These are phyloP conservation scores for Eristalinus sepulchralis DNA, from an alignment of 2,888 invertebrate species.

Conservation along the genomic window DNA sequence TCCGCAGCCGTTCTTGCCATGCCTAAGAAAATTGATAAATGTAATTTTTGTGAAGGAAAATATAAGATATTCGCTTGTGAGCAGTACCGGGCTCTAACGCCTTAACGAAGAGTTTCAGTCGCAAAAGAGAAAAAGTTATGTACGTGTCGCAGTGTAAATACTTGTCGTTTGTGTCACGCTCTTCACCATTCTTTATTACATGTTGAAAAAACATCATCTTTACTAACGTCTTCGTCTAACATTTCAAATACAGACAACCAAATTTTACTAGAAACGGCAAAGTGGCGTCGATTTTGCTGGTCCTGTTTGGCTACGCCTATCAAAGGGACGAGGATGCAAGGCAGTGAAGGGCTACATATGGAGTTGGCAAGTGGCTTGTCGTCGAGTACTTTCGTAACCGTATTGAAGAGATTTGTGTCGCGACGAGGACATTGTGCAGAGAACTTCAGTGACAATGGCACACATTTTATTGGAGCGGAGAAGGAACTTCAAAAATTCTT, in stretches of 20 bases:
- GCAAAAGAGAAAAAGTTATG: neutral
- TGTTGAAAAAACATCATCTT: too few relatives aligned
- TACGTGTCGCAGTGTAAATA: neutral
- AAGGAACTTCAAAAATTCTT: neutral
- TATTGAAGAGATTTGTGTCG: slow-evolving; percentile 30
- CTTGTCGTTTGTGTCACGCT: neutral
- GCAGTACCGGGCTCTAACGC: too few relatives aligned
- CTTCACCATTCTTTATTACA: neutral
- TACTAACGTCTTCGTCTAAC: too few relatives aligned
- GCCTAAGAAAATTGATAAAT: neutral
- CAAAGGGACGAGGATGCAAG: slow-evolving; percentile 38
- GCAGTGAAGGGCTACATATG: slow-evolving; percentile 28
- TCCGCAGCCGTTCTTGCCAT: too few relatives aligned
- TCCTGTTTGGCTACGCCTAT: slow-evolving; percentile 18
- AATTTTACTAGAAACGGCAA: too few relatives aligned
- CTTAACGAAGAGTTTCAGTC: neutral
- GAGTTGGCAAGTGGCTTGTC: slow-evolving; percentile 25
- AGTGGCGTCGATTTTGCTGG: slow-evolving; percentile 29
- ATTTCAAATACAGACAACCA: too few relatives aligned
- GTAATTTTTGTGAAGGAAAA: too few relatives aligned
- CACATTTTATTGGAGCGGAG: slow-evolving; percentile 23
- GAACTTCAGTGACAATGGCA: slow-evolving; percentile 23
- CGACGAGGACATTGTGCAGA: slow-evolving; percentile 30
- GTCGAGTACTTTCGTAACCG: slow-evolving; percentile 19
- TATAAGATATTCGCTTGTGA: too few relatives aligned